Percentiles rank a stretch among this genome's conserved stretches.
phyloP scores from a whole-genome alignment of 2,888 invertebrate genomes.

The Eristalis intricaria region DNA sequence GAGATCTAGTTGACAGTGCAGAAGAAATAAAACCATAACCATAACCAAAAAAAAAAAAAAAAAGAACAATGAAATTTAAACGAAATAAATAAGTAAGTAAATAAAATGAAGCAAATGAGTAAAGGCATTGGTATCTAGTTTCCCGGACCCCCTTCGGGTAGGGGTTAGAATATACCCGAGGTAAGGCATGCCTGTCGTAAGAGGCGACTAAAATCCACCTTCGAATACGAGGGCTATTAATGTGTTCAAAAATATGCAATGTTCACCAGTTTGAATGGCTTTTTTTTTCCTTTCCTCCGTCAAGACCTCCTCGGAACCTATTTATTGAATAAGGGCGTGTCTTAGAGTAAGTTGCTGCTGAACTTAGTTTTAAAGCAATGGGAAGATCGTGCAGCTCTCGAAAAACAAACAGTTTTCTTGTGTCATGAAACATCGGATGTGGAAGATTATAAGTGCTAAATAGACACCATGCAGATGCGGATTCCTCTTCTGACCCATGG shows the following conservation, averaged over 20 bases:
- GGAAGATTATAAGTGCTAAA: no score
- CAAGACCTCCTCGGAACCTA: conserved; percentile 24
- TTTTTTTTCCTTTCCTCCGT: not conserved
- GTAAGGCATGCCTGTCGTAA: no score
- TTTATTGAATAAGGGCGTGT: not conserved
- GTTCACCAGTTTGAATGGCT: not conserved
- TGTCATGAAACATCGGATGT: no score
- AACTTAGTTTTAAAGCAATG: no score
- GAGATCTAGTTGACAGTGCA: not conserved
- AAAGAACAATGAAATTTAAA: conserved; percentile 12
- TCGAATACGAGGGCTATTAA: no score
- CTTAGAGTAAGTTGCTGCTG: not conserved
- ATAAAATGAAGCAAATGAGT: not conserved
- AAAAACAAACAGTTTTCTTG: no score
- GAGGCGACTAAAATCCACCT: no score
- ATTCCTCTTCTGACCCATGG: no score
- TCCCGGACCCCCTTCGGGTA: not conserved
- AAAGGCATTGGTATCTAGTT: not conserved
- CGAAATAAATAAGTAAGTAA: conserved; percentile 7
- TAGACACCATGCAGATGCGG: no score
- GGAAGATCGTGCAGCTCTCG: no score
- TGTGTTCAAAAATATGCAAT: no score
- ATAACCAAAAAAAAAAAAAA: not conserved
- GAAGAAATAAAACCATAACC: conserved; percentile 13
- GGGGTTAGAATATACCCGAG: no score